Conservation (phyloP, 2,113 vertebrate genomes). For the Opisthocomus hoazin region DNA sequence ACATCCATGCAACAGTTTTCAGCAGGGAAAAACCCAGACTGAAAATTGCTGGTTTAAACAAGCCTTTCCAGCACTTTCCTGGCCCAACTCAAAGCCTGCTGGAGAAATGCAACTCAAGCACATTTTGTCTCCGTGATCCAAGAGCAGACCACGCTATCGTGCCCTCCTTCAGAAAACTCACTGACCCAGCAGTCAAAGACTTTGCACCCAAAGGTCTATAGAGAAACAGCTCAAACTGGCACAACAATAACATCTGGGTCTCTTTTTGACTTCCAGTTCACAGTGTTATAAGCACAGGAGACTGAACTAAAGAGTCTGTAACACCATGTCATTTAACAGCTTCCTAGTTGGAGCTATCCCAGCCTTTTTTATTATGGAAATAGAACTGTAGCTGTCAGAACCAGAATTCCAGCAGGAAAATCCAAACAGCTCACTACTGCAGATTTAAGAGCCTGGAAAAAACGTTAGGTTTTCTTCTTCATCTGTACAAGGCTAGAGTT, state of each 20-base stretch:
- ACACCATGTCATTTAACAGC: background rate
- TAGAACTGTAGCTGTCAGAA: background rate
- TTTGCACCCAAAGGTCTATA: background rate
- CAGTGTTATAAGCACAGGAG: background rate
- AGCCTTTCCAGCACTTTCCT: background rate
- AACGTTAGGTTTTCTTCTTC: background rate
- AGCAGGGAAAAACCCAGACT: conserved; percentile 21
- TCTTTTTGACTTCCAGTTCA: background rate
- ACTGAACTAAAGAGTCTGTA: background rate
- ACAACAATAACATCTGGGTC: background rate
- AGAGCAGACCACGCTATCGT: background rate
- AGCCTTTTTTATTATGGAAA: background rate
- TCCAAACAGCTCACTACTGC: background rate
- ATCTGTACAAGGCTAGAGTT: background rate
- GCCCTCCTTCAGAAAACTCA: background rate
- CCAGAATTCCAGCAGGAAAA: background rate
- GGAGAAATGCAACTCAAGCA: background rate
- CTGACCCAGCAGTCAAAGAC: background rate
- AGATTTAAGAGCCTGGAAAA: background rate
- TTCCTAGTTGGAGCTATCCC: background rate
- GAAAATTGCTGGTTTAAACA: background rate
- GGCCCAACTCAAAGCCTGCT: background rate
- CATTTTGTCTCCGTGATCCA: background rate
- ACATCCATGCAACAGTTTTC: background rate
- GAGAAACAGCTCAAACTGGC: background rate